phyloP scores from a whole-genome alignment of 2,113 vertebrate genomes.

The Pelmatolapia mariae region DNA sequence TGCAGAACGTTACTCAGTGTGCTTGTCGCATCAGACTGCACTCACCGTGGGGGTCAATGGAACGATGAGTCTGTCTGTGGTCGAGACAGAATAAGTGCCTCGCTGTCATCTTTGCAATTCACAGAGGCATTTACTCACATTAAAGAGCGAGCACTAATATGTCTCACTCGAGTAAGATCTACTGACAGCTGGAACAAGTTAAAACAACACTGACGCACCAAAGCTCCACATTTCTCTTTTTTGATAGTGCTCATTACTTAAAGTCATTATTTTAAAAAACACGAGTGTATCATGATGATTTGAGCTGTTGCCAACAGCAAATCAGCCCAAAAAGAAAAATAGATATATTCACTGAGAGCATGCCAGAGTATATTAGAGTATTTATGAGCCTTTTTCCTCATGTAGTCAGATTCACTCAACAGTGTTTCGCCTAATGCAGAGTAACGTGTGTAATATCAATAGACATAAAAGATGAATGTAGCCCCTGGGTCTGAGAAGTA shows the following conservation, averaged over 20 bases:
- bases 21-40: conserved; percentile 13
- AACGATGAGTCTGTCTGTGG: neutral
- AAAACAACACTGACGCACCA: neutral
- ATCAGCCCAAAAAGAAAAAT: neutral
- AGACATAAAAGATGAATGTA: neutral
- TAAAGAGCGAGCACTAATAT: neutral
- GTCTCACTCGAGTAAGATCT: neutral
- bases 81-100: neutral
- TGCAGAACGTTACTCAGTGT: conserved; percentile 17
- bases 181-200: neutral
- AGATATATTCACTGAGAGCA: neutral
- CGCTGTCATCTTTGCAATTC: conserved; percentile 2
- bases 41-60: conserved; percentile 31
- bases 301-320: neutral
- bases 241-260: neutral
- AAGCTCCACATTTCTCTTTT: neutral
- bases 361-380: neutral
- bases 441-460: neutral
- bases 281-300: neutral
- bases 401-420: neutral
- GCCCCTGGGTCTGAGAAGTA: neutral
- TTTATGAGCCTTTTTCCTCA: neutral
- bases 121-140: neutral
- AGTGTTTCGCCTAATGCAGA: neutral
- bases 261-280: neutral